Evolutionary conservation across 2,888 invertebrate genomes (phyloP).

Genomic region (Spisula subtruncata): DNA sequence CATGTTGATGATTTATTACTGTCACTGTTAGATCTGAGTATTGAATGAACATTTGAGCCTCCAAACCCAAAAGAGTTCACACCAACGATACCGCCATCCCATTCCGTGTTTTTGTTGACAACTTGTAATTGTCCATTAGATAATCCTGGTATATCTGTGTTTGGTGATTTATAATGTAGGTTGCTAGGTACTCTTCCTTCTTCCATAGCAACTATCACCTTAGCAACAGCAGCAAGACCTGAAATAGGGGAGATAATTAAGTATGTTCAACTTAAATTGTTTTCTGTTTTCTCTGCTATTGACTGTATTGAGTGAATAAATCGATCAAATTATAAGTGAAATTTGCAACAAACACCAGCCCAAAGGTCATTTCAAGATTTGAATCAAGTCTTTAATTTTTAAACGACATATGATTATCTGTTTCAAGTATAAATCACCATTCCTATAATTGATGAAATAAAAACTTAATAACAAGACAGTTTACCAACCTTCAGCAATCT

Average conservation of each 20-base stretch:
- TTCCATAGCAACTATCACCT: conserved; percentile 97
- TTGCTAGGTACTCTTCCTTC: conserved; percentile 95
- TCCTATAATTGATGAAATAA: no score
- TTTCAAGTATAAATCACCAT: no score
- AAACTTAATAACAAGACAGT: no score
- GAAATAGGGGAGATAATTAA: conserved; percentile 45
- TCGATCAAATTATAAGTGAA: no score
- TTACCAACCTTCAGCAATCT: no score
- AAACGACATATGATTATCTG: no score
- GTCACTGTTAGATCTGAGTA: conserved; percentile 88
- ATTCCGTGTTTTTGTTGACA: conserved; percentile 93
- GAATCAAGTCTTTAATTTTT: no score
- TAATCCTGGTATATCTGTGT: conserved; percentile 96
- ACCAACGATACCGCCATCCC: conserved; percentile 96
- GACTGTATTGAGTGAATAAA: no score
- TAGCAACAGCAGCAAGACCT: conserved; percentile 96
- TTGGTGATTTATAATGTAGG: conserved; percentile 95
- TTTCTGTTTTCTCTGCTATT: no score
- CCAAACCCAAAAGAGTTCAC: conserved; percentile 99
- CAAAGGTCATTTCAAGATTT: no score
- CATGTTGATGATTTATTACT: conserved; percentile 58
- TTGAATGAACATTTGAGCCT: conserved; percentile 90
- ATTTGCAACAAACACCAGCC: no score
- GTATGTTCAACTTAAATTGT: no score
- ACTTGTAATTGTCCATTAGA: conserved; percentile 96